Percentiles rank a stretch among this genome's conserved stretches.
Evolutionary conservation across 2,888 invertebrate genomes (phyloP).

Genomic region (Cephalotes varians): DNA sequence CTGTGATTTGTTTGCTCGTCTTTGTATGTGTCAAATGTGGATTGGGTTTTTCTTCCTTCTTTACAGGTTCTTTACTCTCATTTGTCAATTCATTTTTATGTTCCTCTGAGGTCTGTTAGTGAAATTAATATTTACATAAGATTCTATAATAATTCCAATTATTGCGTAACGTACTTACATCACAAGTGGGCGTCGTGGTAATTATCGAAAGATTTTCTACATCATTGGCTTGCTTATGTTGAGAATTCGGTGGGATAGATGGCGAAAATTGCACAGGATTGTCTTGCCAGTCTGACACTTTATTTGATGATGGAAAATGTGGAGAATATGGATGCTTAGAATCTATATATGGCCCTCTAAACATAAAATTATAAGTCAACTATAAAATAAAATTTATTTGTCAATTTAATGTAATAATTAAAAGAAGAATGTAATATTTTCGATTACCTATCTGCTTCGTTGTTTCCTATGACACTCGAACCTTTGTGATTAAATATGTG

Average conservation of each 20-base stretch:
- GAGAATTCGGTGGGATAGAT: slow-evolving; percentile 68
- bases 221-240: slow-evolving; percentile 65
- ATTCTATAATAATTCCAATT: background rate
- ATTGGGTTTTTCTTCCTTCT: slow-evolving; percentile 43
- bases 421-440: background rate
- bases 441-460: slow-evolving; percentile 71
- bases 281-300: slow-evolving; percentile 76
- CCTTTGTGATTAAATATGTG: slow-evolving; percentile 82
- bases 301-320: slow-evolving; percentile 77
- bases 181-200: slow-evolving; percentile 71
- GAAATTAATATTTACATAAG: background rate
- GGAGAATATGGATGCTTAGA: slow-evolving; percentile 64
- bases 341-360: slow-evolving; percentile 59
- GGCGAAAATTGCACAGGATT: slow-evolving; percentile 73
- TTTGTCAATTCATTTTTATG: slow-evolving; percentile 54
- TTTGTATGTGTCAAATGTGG: slow-evolving; percentile 44
- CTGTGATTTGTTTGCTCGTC: slow-evolving; percentile 46
- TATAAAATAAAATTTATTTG: background rate
- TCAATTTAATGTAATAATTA: background rate
- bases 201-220: slow-evolving; percentile 66
- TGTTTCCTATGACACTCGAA: slow-evolving; percentile 77
- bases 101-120: slow-evolving; percentile 59
- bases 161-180: slow-evolving; percentile 64
- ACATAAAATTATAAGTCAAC: slow-evolving; percentile 21
- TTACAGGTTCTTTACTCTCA: slow-evolving; percentile 41